A percentile compares a stretch with the other conserved stretches of the same genome.
phyloP scores from a whole-genome alignment of 2,888 invertebrate genomes.

The Lithosia quadra region DNA sequence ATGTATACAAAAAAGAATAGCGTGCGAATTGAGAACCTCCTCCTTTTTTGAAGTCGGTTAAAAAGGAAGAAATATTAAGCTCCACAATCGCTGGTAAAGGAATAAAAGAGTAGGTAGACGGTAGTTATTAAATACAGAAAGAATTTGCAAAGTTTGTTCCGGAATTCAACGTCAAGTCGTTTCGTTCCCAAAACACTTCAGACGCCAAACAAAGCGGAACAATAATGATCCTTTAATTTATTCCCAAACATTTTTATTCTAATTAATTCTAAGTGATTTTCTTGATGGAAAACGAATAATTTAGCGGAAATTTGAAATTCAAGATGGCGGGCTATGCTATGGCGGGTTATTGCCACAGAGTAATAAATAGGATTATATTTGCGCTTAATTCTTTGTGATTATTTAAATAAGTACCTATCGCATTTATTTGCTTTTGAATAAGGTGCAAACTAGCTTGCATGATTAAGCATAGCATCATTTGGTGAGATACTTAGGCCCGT shows the following conservation, averaged over 20 bases:
- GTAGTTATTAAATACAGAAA: background rate
- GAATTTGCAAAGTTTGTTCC: conserved; percentile 4
- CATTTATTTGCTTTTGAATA: no score
- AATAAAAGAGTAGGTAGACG: background rate
- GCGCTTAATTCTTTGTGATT: background rate
- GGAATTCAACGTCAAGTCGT: background rate
- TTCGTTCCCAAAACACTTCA: conserved; percentile 11
- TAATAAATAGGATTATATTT: background rate
- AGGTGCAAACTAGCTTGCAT: no score
- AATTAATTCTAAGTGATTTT: conserved; percentile 51
- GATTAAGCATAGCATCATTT: no score
- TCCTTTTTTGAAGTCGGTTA: no score
- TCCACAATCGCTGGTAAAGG: background rate
- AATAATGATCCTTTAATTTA: conserved; percentile 37
- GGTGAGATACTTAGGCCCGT: no score
- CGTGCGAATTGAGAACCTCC: no score
- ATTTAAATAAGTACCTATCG: background rate
- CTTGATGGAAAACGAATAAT: conserved; percentile 38
- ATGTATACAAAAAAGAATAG: no score
- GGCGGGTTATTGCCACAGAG: background rate
- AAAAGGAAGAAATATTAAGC: no score
- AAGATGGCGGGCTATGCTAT: conserved; percentile 31
- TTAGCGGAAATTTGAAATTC: conserved; percentile 49
- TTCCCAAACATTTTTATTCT: conserved; percentile 39
- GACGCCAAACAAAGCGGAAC: conserved; percentile 4